Evolutionary conservation across 1,140 invertebrate species (phyloP).

Genomic region (Meloidogyne floridensis): DNA sequence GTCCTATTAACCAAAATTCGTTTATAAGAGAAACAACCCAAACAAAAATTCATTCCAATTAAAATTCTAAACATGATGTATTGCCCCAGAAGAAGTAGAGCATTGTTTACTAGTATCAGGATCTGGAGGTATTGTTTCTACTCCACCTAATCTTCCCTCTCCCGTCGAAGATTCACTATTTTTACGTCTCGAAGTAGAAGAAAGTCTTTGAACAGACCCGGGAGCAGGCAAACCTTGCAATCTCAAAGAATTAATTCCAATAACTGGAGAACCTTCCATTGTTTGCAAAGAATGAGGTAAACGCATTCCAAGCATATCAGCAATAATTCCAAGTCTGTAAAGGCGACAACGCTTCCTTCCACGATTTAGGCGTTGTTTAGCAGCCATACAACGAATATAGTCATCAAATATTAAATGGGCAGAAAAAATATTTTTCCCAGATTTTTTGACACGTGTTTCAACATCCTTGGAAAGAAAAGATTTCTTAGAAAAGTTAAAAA

Average conservation of each 20-base stretch:
- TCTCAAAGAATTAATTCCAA: constrained; percentile 9
- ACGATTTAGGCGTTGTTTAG: constrained; percentile 76
- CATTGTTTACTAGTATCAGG: constrained; percentile 15
- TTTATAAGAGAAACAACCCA: too few species aligned
- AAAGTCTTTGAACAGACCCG: background rate
- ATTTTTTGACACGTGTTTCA: constrained; percentile 72
- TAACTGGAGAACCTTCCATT: constrained; percentile 7
- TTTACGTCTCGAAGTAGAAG: background rate
- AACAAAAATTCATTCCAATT: background rate
- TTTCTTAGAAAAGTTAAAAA: too few species aligned
- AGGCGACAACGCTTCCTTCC: constrained; percentile 83
- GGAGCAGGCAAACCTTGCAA: background rate
- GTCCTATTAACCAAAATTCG: too few species aligned
- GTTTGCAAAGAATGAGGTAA: background rate
- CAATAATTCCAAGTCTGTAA: constrained; percentile 92
- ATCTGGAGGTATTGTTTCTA: constrained; percentile 8
- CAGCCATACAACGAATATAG: constrained; percentile 85
- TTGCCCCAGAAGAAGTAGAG: background rate
- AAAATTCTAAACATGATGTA: constrained; percentile 17
- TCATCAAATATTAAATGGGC: constrained; percentile 97
- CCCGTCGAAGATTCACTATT: background rate
- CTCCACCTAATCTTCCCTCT: background rate
- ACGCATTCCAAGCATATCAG: constrained; percentile 77
- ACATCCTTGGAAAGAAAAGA: constrained; percentile 66
- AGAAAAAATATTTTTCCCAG: constrained; percentile 75